phyloP scores from a whole-genome alignment of 2,113 vertebrate genomes.

The Macrotus californicus region DNA sequence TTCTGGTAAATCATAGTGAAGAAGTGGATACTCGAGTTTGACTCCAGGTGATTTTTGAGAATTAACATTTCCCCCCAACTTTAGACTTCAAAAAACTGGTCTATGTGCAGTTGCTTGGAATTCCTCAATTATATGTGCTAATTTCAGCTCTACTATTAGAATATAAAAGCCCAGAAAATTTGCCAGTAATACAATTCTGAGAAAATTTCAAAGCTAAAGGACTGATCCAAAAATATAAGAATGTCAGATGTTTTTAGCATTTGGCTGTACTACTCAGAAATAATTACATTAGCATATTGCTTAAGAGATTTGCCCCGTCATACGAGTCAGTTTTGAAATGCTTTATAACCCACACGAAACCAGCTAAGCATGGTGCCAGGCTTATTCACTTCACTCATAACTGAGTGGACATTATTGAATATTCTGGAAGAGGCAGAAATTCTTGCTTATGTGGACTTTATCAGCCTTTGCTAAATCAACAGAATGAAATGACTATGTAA shows the following conservation, averaged over 20 bases:
- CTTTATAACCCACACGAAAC: not conserved
- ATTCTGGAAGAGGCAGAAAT: not conserved
- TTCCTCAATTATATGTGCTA: not conserved
- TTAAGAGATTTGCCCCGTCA: not conserved
- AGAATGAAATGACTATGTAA: not conserved
- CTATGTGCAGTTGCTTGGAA: not conserved
- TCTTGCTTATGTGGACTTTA: not conserved
- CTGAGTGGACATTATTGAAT: not conserved
- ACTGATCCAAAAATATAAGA: not conserved
- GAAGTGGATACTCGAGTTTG: not conserved
- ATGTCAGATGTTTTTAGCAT: constrained; percentile 1
- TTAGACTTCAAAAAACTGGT: not conserved
- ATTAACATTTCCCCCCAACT: not conserved
- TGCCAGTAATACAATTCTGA: not conserved
- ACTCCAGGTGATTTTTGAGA: not conserved
- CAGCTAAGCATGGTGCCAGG: not conserved
- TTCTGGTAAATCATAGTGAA: not conserved
- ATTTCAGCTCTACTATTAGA: not conserved
- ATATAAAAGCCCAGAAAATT: constrained; percentile 11
- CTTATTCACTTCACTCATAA: not conserved
- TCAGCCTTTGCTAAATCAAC: constrained; percentile 16
- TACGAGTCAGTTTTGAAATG: constrained; percentile 7
- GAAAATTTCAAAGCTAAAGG: not conserved
- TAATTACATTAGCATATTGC: not conserved
- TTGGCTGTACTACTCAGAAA: constrained; percentile 32